A percentile compares a stretch with the other conserved stretches of the same genome.
These are phyloP conservation scores for Synergus laeviventris DNA, from an alignment of 2,888 invertebrate genomes.

Conservation along the genomic window DNA sequence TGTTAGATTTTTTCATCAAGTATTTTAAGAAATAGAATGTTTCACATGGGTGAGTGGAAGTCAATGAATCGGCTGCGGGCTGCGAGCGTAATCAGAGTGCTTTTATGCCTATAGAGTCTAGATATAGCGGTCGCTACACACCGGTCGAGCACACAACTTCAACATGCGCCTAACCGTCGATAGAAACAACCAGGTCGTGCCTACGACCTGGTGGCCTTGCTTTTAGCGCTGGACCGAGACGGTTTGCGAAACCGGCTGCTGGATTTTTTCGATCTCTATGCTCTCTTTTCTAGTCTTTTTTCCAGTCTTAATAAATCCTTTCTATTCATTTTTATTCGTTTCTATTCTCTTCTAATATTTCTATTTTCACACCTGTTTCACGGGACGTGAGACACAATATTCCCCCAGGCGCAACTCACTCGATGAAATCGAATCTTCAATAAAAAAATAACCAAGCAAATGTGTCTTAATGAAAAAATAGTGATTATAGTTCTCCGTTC, in stretches of 20 bases:
- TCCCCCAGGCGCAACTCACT: neutral
- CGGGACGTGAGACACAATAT: neutral
- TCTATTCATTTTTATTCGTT: neutral
- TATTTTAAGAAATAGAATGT: constrained; percentile 17
- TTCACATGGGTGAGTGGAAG: constrained; percentile 14
- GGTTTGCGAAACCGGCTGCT: constrained; percentile 59
- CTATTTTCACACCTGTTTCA: neutral
- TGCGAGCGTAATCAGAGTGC: constrained; percentile 34
- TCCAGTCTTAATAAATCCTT: neutral
- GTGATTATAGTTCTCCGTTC: neutral
- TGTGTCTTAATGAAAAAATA: neutral
- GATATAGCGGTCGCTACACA: constrained; percentile 11
- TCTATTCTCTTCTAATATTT: neutral
- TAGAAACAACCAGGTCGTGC: constrained; percentile 60
- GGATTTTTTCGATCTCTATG: constrained; percentile 59
- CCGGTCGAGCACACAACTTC: neutral
- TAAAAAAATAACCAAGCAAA: neutral
- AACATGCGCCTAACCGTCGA: constrained; percentile 20
- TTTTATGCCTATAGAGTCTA: constrained; percentile 9
- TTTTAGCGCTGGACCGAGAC: constrained; percentile 68
- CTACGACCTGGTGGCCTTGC: constrained; percentile 70
- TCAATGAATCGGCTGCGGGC: constrained; percentile 33
- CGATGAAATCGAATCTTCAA: neutral
- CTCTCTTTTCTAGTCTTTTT: too few species aligned
- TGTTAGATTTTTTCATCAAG: neutral